A percentile compares a stretch with the other conserved stretches of the same genome.
phyloP scores from a whole-genome alignment of 2,888 invertebrate genomes.

The Scelioninae gen. 1 region DNA sequence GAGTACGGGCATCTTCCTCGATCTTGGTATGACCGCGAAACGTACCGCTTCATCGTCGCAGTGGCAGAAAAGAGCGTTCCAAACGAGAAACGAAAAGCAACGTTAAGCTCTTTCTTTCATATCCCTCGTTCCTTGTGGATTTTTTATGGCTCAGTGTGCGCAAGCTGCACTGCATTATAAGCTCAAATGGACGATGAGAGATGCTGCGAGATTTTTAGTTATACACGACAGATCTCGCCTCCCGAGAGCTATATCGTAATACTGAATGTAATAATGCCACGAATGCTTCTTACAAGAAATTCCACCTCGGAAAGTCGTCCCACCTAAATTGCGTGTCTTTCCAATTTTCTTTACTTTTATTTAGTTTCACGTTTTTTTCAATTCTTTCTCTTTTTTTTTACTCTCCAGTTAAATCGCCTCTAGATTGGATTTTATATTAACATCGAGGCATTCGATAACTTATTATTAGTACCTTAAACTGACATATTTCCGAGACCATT shows the following conservation, averaged over 20 bases:
- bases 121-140: background rate
- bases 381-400: background rate
- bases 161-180: slow-evolving; percentile 42
- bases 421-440: slow-evolving; percentile 39
- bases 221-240: slow-evolving; percentile 57
- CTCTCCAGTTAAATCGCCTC: slow-evolving; percentile 17
- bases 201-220: slow-evolving; percentile 46
- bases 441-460: slow-evolving; percentile 2
- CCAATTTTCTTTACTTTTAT: slow-evolving; percentile 10
- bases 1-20: slow-evolving; percentile 34
- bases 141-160: slow-evolving; percentile 23
- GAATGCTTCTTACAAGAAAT: slow-evolving; percentile 9
- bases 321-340: slow-evolving; percentile 40
- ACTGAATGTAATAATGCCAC: slow-evolving; percentile 56
- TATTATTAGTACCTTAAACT: slow-evolving; percentile 19
- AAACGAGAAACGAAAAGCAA: slow-evolving; percentile 46
- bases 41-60: slow-evolving; percentile 31
- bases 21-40: slow-evolving; percentile 51
- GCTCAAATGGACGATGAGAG: slow-evolving; percentile 33
- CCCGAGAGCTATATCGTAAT: slow-evolving; percentile 48
- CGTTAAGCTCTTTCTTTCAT: slow-evolving; percentile 51
- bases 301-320: slow-evolving; percentile 38
- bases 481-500: slow-evolving; percentile 17
- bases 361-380: background rate
- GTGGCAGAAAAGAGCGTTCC: slow-evolving; percentile 7